Percentiles rank a stretch among this genome's conserved stretches.
Conservation (phyloP, 2,113 vertebrate genomes). For the Crotophaga sulcirostris region DNA sequence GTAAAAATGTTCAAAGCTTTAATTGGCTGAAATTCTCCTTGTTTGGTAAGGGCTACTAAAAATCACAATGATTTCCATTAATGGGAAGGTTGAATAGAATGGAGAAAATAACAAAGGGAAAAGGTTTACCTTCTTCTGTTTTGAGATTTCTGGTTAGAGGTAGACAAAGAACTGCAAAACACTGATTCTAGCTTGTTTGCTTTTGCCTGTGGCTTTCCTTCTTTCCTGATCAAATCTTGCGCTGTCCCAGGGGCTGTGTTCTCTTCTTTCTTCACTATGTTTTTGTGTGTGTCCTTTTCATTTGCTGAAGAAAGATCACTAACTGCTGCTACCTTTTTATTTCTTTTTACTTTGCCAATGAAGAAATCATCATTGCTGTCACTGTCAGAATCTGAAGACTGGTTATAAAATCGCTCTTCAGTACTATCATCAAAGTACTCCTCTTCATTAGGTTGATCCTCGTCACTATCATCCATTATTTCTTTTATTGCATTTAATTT, state of each 20-base stretch:
- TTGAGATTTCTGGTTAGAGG: conserved; percentile 49
- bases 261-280: neutral
- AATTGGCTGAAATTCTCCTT: neutral
- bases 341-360: conserved; percentile 88
- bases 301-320: conserved; percentile 1
- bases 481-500: neutral
- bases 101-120: neutral
- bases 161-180: conserved; percentile 85
- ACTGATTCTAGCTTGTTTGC: conserved; percentile 76
- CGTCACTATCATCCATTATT: conserved; percentile 57
- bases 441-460: conserved; percentile 72
- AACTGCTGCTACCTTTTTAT: conserved; percentile 77
- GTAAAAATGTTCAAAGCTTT: neutral
- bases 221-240: neutral
- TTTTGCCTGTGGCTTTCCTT: conserved; percentile 38
- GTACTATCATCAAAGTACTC: conserved; percentile 94
- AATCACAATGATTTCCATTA: neutral
- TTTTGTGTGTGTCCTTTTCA: conserved; percentile 9
- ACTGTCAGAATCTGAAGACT: conserved; percentile 86
- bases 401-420: conserved; percentile 92
- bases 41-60: neutral
- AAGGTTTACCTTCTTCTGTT: conserved; percentile 65
- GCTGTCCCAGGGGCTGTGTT: neutral
- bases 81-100: neutral
- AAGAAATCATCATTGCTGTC: conserved; percentile 89